Percentiles rank a stretch among this genome's conserved stretches.
These are phyloP conservation scores for Peribatodes rhomboidaria DNA, from an alignment of 2,888 invertebrate species.

Conservation along the genomic window DNA sequence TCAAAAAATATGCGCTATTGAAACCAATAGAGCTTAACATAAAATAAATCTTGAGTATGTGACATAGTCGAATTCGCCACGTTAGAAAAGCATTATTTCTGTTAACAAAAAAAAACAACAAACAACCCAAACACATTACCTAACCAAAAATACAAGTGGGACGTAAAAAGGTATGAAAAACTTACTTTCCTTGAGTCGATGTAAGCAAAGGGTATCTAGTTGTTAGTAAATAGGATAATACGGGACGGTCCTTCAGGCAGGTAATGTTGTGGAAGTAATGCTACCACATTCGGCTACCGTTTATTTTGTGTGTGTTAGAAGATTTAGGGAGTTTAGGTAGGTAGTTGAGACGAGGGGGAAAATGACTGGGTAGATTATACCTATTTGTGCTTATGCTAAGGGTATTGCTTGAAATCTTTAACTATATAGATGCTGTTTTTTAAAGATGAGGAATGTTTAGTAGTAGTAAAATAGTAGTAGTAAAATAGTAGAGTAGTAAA, in stretches of 20 bases:
- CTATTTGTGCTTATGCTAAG: too few species aligned
- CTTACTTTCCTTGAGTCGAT: slow-evolving; percentile 36
- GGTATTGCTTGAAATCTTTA: not conserved
- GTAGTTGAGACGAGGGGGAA: slow-evolving; percentile 1
- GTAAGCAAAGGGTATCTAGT: slow-evolving; percentile 43
- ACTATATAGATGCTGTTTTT: too few species aligned
- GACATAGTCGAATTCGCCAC: not conserved
- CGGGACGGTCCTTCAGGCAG: slow-evolving; percentile 48
- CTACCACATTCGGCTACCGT: slow-evolving; percentile 40
- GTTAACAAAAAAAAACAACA: not conserved
- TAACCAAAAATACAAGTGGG: slow-evolving; percentile 30
- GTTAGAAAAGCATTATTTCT: not conserved
- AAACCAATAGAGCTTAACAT: too few species aligned
- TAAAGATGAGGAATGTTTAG: too few species aligned
- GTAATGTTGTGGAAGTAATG: slow-evolving; percentile 59
- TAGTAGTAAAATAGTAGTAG: too few species aligned
- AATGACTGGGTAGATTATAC: slow-evolving; percentile 9
- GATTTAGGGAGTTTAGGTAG: slow-evolving; percentile 5
- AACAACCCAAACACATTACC: slow-evolving; percentile 30
- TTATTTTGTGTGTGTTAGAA: slow-evolving; percentile 29
- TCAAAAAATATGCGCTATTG: too few species aligned
- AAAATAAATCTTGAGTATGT: too few species aligned
- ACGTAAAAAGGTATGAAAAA: slow-evolving; percentile 41
- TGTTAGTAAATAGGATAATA: slow-evolving; percentile 52
- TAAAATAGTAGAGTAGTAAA: too few species aligned